Conservation (phyloP, 30 jellyfish, hydroid and myxozoan species). For the Haliclystus octoradiatus region DNA sequence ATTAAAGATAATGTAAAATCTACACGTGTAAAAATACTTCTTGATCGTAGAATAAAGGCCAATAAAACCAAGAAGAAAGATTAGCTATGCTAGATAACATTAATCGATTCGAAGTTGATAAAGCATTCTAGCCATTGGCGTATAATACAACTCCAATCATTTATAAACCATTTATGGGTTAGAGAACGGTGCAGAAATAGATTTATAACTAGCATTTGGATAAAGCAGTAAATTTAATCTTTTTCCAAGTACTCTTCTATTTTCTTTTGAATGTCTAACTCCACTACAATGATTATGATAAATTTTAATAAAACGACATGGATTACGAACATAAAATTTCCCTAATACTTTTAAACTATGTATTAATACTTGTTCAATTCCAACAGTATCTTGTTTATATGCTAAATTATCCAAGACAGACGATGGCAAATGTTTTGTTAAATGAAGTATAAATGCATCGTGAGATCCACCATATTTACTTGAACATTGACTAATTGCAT, state of each 20-base stretch:
- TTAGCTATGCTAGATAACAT: no score
- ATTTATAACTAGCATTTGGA: background rate
- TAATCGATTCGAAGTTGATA: no score
- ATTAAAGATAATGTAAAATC: no score
- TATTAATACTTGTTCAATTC: background rate
- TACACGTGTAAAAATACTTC: no score
- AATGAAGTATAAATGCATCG: background rate
- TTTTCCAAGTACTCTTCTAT: background rate
- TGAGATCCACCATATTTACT: background rate
- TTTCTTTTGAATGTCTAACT: background rate
- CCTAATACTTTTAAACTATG: background rate
- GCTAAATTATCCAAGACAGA: background rate
- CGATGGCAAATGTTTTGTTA: background rate
- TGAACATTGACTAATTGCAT: background rate
- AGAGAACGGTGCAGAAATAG: background rate
- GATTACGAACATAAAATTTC: background rate
- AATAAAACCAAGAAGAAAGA: no score
- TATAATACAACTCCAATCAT: no score
- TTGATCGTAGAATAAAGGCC: no score
- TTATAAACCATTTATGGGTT: no score
- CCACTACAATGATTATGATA: background rate
- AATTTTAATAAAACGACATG: background rate
- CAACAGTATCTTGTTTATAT: background rate
- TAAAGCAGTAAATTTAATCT: background rate
- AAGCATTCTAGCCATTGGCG: no score